Conservation (phyloP, 2,113 vertebrate genomes). For the Paradisaea rubra region DNA sequence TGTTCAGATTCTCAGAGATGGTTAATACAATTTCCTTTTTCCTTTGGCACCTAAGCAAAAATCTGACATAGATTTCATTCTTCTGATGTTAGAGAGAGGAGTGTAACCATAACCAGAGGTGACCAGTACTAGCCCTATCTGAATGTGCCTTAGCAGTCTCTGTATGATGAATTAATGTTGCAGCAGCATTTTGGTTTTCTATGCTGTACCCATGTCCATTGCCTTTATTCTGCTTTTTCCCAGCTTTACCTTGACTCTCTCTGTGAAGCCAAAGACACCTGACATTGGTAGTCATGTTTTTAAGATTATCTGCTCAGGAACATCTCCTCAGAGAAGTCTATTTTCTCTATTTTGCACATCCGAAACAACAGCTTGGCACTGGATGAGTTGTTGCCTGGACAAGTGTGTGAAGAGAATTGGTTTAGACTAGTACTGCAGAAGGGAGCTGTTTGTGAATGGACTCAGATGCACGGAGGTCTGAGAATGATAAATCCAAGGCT, state of each 20-base stretch:
- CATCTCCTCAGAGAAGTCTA: neutral
- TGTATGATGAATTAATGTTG: neutral
- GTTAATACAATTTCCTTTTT: neutral
- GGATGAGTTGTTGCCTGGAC: neutral
- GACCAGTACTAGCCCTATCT: neutral
- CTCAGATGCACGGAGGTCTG: neutral
- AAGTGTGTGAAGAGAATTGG: neutral
- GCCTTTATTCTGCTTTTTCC: neutral
- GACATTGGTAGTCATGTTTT: neutral
- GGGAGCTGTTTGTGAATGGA: conserved; percentile 1
- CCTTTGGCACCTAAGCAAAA: neutral
- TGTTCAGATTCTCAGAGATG: neutral
- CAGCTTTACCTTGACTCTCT: neutral
- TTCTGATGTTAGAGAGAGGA: neutral
- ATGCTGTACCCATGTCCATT: neutral
- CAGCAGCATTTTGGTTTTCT: neutral
- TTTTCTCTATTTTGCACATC: neutral
- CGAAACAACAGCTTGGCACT: neutral
- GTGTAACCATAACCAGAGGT: neutral
- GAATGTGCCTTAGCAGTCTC: neutral
- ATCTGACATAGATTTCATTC: neutral
- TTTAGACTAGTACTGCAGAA: neutral
- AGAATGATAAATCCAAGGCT: neutral
- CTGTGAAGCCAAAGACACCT: neutral
- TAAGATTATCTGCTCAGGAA: neutral